phyloP scores from a whole-genome alignment of 2,888 invertebrate species.

The Disparrhopalites patrizii region DNA sequence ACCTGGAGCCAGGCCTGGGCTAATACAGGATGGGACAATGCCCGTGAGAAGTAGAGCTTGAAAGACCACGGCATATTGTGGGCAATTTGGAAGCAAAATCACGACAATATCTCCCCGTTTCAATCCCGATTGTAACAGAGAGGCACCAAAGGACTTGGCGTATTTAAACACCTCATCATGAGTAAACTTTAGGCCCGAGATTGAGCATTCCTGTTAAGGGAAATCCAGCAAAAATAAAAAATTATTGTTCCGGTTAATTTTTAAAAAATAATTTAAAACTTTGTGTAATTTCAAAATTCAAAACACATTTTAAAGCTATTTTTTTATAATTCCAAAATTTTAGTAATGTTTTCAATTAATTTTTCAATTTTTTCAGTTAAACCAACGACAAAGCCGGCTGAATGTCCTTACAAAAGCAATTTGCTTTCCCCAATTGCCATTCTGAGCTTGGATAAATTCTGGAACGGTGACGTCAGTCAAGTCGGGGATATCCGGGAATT shows the following conservation, averaged over 20 bases:
- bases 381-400: too few relatives aligned
- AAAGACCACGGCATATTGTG: constrained; percentile 47
- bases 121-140: constrained; percentile 39
- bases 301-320: too few relatives aligned
- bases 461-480: neutral
- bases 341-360: neutral
- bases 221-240: too few relatives aligned
- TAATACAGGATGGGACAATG: constrained; percentile 46
- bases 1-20: constrained; percentile 47
- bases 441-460: neutral
- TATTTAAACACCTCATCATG: constrained; percentile 31
- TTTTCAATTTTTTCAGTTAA: neutral
- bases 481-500: neutral
- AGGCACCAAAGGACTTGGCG: constrained; percentile 45
- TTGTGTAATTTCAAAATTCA: too few relatives aligned
- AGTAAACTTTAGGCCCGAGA: constrained; percentile 39
- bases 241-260: too few relatives aligned
- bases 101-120: constrained; percentile 45
- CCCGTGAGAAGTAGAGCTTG: constrained; percentile 35
- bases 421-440: neutral
- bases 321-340: neutral
- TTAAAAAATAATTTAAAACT: too few relatives aligned
- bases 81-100: constrained; percentile 48
- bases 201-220: constrained; percentile 39
- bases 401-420: constrained; percentile 11